phyloP scores from a whole-genome alignment of 2,888 invertebrate genomes.

The Torymus tubicola region DNA sequence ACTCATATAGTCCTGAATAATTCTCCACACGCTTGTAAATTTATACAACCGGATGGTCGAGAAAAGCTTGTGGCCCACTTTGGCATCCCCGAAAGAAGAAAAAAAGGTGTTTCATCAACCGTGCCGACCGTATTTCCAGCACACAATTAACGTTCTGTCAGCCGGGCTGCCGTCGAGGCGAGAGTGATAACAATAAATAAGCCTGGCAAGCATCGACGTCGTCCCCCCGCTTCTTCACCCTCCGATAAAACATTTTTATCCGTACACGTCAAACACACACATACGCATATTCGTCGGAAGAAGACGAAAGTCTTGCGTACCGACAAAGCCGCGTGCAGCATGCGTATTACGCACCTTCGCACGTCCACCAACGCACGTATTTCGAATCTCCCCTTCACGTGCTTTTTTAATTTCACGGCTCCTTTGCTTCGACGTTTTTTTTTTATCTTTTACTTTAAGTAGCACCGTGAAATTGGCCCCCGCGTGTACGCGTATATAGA shows the following conservation, averaged over 20 bases:
- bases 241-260: conserved; percentile 46
- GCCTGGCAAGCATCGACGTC: neutral
- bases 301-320: conserved; percentile 1
- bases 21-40: too few species aligned
- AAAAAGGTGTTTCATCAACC: too few species aligned
- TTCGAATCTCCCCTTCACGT: conserved; percentile 23
- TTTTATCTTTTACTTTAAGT: neutral
- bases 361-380: conserved; percentile 4
- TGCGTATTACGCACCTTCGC: conserved; percentile 18
- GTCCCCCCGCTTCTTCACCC: neutral
- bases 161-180: neutral
- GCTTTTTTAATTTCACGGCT: conserved; percentile 37
- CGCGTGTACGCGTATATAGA: conserved; percentile 21
- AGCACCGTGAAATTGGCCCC: conserved; percentile 35
- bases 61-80: too few species aligned
- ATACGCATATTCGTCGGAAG: conserved; percentile 30
- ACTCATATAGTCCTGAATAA: too few species aligned
- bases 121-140: too few species aligned
- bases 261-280: conserved; percentile 2
- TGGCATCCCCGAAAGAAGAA: too few species aligned
- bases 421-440: conserved; percentile 1
- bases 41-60: too few species aligned
- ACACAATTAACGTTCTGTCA: conserved; percentile 24
- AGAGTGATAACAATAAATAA: conserved; percentile 31
- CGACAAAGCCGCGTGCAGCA: conserved; percentile 41